Base-by-base conservation (phyloP, 2,888 invertebrate species). In the Lathronympha strigana region DNA sequence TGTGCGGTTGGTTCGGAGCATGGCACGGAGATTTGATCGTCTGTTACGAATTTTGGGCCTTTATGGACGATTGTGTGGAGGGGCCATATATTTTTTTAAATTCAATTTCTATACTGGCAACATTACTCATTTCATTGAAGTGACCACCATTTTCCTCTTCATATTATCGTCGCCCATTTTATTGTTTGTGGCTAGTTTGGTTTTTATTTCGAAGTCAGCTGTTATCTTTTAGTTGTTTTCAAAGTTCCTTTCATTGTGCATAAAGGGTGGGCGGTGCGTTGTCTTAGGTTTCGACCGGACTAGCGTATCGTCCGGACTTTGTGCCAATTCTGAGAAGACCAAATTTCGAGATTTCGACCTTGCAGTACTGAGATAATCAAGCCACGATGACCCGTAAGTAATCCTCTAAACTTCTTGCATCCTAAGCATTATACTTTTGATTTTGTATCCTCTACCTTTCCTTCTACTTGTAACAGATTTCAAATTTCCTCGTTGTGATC, bases 211-310 rank as follows among this genome's bases (percentile, higher is more conserved):
- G 50, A 73, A 77, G 73, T 81, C 78, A 80, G 70, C 71, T 68
- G 75, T 80, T 85, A 76, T 81, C 76, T 82, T 88, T 88, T 84
- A 81, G 80, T 88, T 88, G 78, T 79, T 82, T 84, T 81, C 73
- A 82, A 80, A 83, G 82, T 85, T 84, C 73, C 72, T 83, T 85
- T 83, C 74, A 77, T 72, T 84, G 87, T 83, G 84, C 80, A 73
- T 72, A 80, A 74, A 84, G 78, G 79, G 75, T 81, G 89, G 92
- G 89, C 92, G 92, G 92, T 92, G 92, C 91, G 91, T 91, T 88
- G 90, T 90, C 88, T 85, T 85, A 88, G 92, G 92, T 91, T 88
- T 90, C 89, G 90, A 79, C 92, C 91, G 87, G 90, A 83, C 87
- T 86, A 90, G 90, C 92, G 92, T 92, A 91, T 92, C 92, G 92